Base-by-base conservation (phyloP, 2,113 vertebrate genomes). In the Euleptes europaea region DNA sequence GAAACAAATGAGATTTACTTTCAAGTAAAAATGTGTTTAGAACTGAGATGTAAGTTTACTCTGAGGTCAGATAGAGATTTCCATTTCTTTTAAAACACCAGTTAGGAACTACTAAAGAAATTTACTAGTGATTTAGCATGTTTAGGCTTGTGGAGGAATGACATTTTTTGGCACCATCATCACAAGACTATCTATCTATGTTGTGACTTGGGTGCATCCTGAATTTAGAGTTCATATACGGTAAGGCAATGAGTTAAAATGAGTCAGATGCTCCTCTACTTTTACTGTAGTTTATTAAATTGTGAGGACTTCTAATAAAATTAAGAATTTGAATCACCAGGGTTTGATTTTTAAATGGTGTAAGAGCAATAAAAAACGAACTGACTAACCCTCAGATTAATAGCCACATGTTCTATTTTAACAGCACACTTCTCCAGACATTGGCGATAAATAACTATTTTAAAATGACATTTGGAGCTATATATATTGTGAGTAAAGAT, bases 361-460 rank as follows among this genome's bases (percentile, higher is more conserved):
- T 15, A 28, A 63, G 33, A 72, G 84, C 72, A 72, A 60, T 82
- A 73, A 82, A 72, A 79, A 51, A 72, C 71, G 51, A 79, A 85
- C 66, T 47, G 51, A 79, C 44, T 79, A 72, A 79, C 51, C 54
- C 47, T 78, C 35, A 17, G 31, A 28, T 78, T 38, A 72, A 71
- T 5, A 78, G 40, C 76, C 31, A 26, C 54, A 57, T 63, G 38
- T 4, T 66, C 31, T 47, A 17, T 72, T 84, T 47, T 44, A 60
- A 79, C 71, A 10, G 51, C 40, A 47, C 2, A 10, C 21, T 47
- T 72, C 31, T 71, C 54, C 13, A 47, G 65, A 54, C 28, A 31
- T 15, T 69, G 33, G 35, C 12, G 40, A 77, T 69, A 23, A 9
- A 19, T 77, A 76, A 35, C 6, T 60, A 28, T 33, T 77, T 54